Evolutionary conservation across 1,140 invertebrate species (phyloP), one percentile per base, ranked within the genome.

Genomic region (Drosophila lacertosa): DNA sequence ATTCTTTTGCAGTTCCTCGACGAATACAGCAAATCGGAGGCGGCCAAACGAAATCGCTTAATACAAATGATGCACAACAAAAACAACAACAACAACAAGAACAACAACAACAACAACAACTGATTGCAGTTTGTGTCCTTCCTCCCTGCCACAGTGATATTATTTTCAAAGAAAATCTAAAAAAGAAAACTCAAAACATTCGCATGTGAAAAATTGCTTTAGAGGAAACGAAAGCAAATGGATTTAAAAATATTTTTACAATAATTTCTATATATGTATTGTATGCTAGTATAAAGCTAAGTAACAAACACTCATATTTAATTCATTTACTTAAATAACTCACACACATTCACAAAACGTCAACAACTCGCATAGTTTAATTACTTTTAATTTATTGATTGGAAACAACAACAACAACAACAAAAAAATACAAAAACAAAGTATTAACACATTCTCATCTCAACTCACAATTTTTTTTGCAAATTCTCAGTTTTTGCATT

Each of bases 11-110:
- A 95, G 94, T 91, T 95, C 37, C 88, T 95, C 44, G 94, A 95
- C 74, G 94, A 95, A 67, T 95, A 94, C 88, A 92, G 92, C 88
- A 92, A 93, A 68, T 95, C 94, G 3, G 93, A 94, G 44, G 92
- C 92, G 51, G 94, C 94, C 40, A 93, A 93, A 73, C 91, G 91
- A 7, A 93, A 94, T 89, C 92, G 92, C 51, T 77, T 95, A 60
- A 92, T 95, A 24, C 62, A 81, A 40, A 63, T 84, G 24, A 64
- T 81, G 22, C 48, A 74, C 13, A 59, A 70, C 45, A 84, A 74
- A 7, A 55, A 48, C 32, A 58, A 53, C 18, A 69, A 26, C 16
- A 32, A 15, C 54, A 58, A 20, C 11, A 62, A 16, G 53, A 78
- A 37, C 42, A 47, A 7, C 35, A 80, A 45, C 33, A 74, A 22